These are phyloP conservation scores for Leptinotarsa lineolata DNA, from an alignment of 1,140 invertebrate genomes.

Conservation along the genomic window DNA sequence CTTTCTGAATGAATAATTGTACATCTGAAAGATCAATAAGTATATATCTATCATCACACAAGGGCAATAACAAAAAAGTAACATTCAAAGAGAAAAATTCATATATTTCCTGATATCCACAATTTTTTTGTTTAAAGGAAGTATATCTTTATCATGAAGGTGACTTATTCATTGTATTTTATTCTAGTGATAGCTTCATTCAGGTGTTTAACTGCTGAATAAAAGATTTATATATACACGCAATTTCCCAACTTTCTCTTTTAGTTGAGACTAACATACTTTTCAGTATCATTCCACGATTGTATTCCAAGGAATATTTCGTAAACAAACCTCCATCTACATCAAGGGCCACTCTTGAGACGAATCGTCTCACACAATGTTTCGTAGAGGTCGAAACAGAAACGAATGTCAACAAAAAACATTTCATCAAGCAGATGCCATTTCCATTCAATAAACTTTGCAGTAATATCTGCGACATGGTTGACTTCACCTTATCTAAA, in stretches of 20 bases:
- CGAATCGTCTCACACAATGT: constrained; percentile 52
- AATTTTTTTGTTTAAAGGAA: too few relatives aligned
- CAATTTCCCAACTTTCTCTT: neutral
- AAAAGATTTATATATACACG: neutral
- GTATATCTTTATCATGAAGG: too few relatives aligned
- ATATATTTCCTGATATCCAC: too few relatives aligned
- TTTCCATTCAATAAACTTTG: constrained; percentile 49
- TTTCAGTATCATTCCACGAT: constrained; percentile 59
- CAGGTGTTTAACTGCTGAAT: too few relatives aligned
- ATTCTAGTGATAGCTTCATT: too few relatives aligned
- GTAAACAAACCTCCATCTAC: constrained; percentile 58
- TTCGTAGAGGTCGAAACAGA: constrained; percentile 35
- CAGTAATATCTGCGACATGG: constrained; percentile 25
- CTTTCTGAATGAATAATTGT: too few relatives aligned
- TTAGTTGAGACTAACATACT: neutral
- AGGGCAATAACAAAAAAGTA: too few relatives aligned
- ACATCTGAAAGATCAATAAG: too few relatives aligned
- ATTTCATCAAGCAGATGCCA: constrained; percentile 50
- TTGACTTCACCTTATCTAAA: constrained; percentile 58
- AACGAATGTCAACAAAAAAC: constrained; percentile 42
- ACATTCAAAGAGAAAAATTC: too few relatives aligned
- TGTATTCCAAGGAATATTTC: constrained; percentile 55
- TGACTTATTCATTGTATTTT: too few relatives aligned
- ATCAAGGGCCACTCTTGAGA: constrained; percentile 55
- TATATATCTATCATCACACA: too few relatives aligned